Conservation (phyloP, 2,797 vertebrate species). For the Coracias cyanogaster region DNA sequence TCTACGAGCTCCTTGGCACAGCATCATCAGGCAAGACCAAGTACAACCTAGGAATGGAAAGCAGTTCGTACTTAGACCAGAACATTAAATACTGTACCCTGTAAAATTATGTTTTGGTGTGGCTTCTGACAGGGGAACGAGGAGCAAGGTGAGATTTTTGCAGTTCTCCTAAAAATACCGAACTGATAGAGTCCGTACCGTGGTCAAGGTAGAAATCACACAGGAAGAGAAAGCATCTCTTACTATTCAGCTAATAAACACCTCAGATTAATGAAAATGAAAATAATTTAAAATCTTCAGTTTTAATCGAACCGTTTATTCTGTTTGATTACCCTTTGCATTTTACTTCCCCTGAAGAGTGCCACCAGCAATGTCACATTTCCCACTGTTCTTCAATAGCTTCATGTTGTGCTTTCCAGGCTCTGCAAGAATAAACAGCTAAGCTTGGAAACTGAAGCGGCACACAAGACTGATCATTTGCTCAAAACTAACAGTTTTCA, state of each 20-base stretch:
- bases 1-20: not conserved
- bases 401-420: conserved; percentile 21
- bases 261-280: not conserved
- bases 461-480: conserved; percentile 19
- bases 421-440: not conserved
- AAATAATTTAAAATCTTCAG: not conserved
- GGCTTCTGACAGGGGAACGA: not conserved
- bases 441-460: conserved; percentile 4
- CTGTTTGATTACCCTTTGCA: not conserved
- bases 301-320: not conserved
- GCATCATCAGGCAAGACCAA: not conserved
- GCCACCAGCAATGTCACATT: not conserved
- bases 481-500: conserved; percentile 46
- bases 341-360: not conserved
- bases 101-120: not conserved
- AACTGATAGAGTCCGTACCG: not conserved
- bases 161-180: not conserved
- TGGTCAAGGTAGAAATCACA: not conserved
- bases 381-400: not conserved
- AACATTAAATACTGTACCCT: not conserved
- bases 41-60: not conserved
- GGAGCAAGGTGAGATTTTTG: not conserved
- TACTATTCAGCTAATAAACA: not conserved
- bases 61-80: not conserved
- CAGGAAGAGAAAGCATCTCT: not conserved